Percentiles rank a stretch among this genome's conserved stretches.
These are phyloP conservation scores for Lepidurus apus DNA, from an alignment of 1,140 invertebrate species.

Conservation along the genomic window DNA sequence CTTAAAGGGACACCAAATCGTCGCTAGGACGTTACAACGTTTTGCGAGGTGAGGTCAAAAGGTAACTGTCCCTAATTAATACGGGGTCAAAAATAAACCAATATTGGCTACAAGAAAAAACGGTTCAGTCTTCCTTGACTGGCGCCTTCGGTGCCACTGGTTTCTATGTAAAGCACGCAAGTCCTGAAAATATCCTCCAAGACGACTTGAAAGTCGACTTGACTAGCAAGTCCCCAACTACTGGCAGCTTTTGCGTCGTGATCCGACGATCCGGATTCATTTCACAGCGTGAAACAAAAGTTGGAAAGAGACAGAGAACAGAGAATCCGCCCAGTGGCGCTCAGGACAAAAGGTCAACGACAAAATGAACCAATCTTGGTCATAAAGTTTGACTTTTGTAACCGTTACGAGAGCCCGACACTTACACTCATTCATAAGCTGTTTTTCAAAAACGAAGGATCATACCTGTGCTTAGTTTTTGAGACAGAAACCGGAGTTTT, in stretches of 20 bases:
- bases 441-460: not conserved
- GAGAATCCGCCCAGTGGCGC: not conserved
- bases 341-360: not conserved
- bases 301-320: not conserved
- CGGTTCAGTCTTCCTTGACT: not conserved
- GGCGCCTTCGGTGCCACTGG: not conserved
- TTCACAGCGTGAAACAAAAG: not conserved
- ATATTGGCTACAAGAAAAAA: not conserved
- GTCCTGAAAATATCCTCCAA: not conserved
- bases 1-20: not conserved
- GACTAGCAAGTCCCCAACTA: not conserved
- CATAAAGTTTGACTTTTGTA: not conserved
- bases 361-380: not conserved
- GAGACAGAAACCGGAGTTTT: not conserved
- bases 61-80: not conserved
- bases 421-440: not conserved
- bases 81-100: not conserved
- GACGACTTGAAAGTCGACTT: not conserved
- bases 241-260: not conserved
- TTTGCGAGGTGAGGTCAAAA: not conserved
- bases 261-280: not conserved
- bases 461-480: not conserved
- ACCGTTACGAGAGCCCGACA: not conserved
- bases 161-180: not conserved
- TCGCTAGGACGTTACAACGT: not conserved